Evolutionary conservation across 2,797 vertebrate species (phyloP).

Genomic region (Onychomys arenicola): DNA sequence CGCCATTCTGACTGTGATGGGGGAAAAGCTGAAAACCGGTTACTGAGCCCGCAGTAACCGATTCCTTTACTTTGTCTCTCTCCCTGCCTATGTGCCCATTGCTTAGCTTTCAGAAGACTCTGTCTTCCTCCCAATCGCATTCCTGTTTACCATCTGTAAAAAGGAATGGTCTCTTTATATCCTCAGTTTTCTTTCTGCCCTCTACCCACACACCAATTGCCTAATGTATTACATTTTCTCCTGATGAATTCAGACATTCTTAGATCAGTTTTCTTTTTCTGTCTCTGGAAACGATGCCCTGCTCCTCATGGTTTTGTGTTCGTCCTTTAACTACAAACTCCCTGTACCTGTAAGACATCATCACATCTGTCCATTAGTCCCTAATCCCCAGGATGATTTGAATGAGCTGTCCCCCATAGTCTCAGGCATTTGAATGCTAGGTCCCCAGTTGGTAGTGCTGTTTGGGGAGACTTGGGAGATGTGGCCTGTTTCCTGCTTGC

Average conservation of each 20-base stretch:
- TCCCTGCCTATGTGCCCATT: not conserved
- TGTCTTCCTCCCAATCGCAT: not conserved
- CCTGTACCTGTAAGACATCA: not conserved
- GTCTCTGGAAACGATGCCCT: constrained; percentile 17
- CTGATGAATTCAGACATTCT: constrained; percentile 19
- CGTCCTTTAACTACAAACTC: constrained; percentile 24
- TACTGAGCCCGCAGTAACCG: too few species aligned
- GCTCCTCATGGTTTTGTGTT: not conserved
- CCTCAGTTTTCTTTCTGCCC: not conserved
- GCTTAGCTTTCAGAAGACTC: not conserved
- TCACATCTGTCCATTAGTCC: not conserved
- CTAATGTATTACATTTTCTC: not conserved
- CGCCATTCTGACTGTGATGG: not conserved
- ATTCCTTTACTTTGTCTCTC: not conserved
- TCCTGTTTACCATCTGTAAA: not conserved
- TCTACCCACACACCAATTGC: not conserved
- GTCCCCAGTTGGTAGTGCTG: not conserved
- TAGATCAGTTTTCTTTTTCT: not conserved
- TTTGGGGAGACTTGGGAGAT: not conserved
- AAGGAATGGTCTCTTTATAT: not conserved
- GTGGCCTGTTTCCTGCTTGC: not conserved
- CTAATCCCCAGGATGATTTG: not conserved
- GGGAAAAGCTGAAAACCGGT: not conserved
- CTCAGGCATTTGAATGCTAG: not conserved
- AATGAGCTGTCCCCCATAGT: not conserved